Percentiles rank a stretch among this genome's conserved stretches.
Conservation (phyloP, 2,888 invertebrate species). For the Choristoneura rosaceana region DNA sequence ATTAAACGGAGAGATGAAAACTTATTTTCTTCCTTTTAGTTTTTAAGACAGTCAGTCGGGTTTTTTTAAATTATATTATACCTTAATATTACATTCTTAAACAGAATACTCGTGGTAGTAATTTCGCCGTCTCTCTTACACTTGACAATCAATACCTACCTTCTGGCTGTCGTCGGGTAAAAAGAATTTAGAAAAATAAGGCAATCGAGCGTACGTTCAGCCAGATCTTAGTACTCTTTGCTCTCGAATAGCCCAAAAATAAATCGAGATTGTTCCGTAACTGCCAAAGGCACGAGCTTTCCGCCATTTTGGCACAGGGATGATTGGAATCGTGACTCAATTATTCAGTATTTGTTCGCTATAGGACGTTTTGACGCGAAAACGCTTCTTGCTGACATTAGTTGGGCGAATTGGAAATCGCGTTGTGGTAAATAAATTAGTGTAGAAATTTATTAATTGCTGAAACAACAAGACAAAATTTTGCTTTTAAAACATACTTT, state of each 20-base stretch:
- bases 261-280: background rate
- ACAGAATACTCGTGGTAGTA: too few relatives aligned
- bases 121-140: too few relatives aligned
- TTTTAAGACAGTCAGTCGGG: too few relatives aligned
- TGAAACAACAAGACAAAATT: too few relatives aligned
- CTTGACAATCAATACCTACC: too few relatives aligned
- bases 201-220: background rate
- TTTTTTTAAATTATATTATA: too few relatives aligned
- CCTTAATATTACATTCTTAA: too few relatives aligned
- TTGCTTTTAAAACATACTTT: too few relatives aligned
- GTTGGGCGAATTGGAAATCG: constrained; percentile 8
- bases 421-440: background rate
- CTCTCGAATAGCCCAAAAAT: background rate
- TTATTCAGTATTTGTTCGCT: constrained; percentile 10
- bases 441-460: background rate
- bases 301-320: constrained; percentile 2
- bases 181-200: too few relatives aligned
- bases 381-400: background rate
- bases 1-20: too few relatives aligned
- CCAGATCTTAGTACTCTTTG: background rate
- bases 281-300: background rate
- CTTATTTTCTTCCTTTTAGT: too few relatives aligned
- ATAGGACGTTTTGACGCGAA: constrained; percentile 7
- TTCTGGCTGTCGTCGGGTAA: too few relatives aligned
- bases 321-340: constrained; percentile 10